These are phyloP conservation scores for Acholoe squamosa DNA, from an alignment of 2,888 invertebrate genomes.

Conservation along the genomic window DNA sequence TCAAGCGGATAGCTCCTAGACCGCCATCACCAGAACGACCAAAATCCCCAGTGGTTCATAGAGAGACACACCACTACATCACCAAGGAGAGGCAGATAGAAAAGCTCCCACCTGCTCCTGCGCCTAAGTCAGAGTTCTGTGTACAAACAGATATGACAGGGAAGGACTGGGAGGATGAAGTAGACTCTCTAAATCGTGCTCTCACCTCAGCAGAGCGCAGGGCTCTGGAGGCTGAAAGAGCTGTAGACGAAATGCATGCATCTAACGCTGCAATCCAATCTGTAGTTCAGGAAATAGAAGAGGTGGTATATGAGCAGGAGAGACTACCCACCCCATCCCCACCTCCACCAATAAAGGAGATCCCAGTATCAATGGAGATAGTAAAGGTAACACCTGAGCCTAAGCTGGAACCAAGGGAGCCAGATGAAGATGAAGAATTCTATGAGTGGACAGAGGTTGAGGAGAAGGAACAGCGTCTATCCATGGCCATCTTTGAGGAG, in stretches of 20 bases:
- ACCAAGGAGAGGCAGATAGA: constrained; percentile 66
- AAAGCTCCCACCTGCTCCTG: constrained; percentile 63
- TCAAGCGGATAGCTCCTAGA: constrained; percentile 11
- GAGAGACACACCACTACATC: constrained; percentile 67
- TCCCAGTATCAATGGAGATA: constrained; percentile 29
- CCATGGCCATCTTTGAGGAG: constrained; percentile 70
- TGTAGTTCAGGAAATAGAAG: constrained; percentile 33
- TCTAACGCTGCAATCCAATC: constrained; percentile 41
- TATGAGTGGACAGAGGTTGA: constrained; percentile 67
- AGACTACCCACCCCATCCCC: background rate
- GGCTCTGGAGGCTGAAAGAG: constrained; percentile 35
- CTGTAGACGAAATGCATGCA: constrained; percentile 36
- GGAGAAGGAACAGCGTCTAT: constrained; percentile 68
- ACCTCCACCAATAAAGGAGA: background rate
- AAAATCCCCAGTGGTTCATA: constrained; percentile 42
- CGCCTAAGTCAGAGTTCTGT: constrained; percentile 18
- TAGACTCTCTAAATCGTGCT: background rate
- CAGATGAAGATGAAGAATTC: constrained; percentile 57
- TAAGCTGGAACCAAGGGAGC: constrained; percentile 34
- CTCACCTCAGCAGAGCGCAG: background rate
- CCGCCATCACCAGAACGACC: constrained; percentile 43
- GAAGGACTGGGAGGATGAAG: constrained; percentile 26
- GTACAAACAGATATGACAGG: constrained; percentile 65
- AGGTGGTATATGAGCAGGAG: constrained; percentile 45
- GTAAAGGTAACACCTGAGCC: constrained; percentile 29